phyloP scores from a whole-genome alignment of 2,888 invertebrate species.

The Diaprepes abbreviatus region DNA sequence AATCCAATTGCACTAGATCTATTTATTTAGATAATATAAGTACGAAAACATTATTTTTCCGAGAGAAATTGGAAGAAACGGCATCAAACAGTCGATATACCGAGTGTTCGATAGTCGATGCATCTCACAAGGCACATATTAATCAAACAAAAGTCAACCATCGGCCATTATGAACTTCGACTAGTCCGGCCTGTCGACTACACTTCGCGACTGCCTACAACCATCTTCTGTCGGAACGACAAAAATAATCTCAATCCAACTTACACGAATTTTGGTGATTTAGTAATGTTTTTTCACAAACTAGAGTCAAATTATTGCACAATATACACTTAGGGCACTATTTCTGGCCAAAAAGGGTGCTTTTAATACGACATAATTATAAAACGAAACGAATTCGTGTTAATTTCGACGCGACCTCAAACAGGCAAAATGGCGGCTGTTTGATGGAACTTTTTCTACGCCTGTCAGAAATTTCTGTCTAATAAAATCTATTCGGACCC shows the following conservation, averaged over 20 bases:
- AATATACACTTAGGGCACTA: slow-evolving; percentile 61
- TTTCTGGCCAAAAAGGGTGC: slow-evolving; percentile 65
- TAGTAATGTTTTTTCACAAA: slow-evolving; percentile 67
- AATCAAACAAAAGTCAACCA: slow-evolving; percentile 78
- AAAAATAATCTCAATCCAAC: slow-evolving; percentile 79
- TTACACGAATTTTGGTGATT: slow-evolving; percentile 74
- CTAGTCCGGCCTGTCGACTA: slow-evolving; percentile 74
- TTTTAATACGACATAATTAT: slow-evolving; percentile 68
- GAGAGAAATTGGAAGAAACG: slow-evolving; percentile 65
- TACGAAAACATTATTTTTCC: slow-evolving; percentile 68
- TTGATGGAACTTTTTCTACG: slow-evolving; percentile 95
- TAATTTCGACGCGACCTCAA: slow-evolving; percentile 83
- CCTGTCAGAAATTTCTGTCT: slow-evolving; percentile 84
- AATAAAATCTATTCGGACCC: slow-evolving; percentile 64
- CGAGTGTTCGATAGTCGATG: slow-evolving; percentile 78
- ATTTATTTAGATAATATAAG: slow-evolving; percentile 67
- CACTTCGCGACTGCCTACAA: slow-evolving; percentile 75
- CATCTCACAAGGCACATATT: slow-evolving; percentile 85
- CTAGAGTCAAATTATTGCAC: slow-evolving; percentile 64
- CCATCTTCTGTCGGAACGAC: slow-evolving; percentile 81
- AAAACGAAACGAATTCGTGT: slow-evolving; percentile 80
- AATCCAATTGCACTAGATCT: slow-evolving; percentile 65
- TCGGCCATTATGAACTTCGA: slow-evolving; percentile 85
- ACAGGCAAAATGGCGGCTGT: slow-evolving; percentile 95
- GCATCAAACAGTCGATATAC: slow-evolving; percentile 75